Percentiles rank a stretch among this genome's conserved stretches.
phyloP scores from a whole-genome alignment of 2,888 invertebrate species.

The Oscheius myriophilus region DNA sequence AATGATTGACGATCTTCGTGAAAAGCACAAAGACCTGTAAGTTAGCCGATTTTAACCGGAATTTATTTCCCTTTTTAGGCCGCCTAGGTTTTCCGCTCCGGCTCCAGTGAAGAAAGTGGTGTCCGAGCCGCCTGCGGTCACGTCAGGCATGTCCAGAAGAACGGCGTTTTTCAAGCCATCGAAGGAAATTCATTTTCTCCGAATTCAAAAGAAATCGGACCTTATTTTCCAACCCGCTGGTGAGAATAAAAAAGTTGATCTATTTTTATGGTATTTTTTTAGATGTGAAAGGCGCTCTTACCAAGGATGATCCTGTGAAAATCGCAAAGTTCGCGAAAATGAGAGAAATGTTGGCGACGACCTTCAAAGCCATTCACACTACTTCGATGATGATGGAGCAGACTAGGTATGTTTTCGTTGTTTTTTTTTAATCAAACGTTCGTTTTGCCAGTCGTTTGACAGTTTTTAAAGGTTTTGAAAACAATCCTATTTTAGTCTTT shows the following conservation, averaged over 20 bases:
- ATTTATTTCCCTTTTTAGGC: background rate
- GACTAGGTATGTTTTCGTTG: constrained; percentile 10
- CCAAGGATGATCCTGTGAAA: constrained; percentile 1
- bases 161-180: too few relatives aligned
- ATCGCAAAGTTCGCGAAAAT: background rate
- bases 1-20: background rate
- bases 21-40: background rate
- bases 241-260: too few relatives aligned
- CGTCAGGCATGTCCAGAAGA: too few relatives aligned
- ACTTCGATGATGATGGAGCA: constrained; percentile 4
- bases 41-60: background rate
- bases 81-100: background rate
- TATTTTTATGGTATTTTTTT: too few relatives aligned
- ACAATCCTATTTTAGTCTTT: too few relatives aligned
- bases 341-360: constrained; percentile 17
- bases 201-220: too few relatives aligned
- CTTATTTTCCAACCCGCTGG: too few relatives aligned
- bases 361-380: constrained; percentile 11
- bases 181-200: too few relatives aligned
- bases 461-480: too few relatives aligned
- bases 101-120: too few relatives aligned
- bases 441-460: too few relatives aligned
- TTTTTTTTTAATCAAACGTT: too few relatives aligned
- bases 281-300: background rate
- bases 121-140: background rate